These are phyloP conservation scores for Antennarius maculatus DNA, from an alignment of 2,797 vertebrate species.

Conservation along the genomic window DNA sequence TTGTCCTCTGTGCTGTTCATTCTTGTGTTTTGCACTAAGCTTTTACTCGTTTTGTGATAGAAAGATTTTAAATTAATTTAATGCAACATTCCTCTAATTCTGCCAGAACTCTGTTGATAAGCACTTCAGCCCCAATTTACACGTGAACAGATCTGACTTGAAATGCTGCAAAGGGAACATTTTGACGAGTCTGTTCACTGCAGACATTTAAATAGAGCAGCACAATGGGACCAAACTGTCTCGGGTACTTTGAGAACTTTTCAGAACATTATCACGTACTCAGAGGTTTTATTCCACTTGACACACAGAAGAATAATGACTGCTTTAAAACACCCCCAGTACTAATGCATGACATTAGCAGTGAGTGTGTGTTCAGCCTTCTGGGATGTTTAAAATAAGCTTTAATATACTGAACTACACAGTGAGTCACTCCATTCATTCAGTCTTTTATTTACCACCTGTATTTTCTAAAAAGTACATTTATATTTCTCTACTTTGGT, in stretches of 20 bases:
- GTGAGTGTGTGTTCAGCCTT: conserved; percentile 16
- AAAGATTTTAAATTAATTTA: conserved; percentile 36
- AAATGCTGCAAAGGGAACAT: not conserved
- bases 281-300: conserved; percentile 6
- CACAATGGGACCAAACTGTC: conserved; percentile 18
- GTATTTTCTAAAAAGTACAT: not conserved
- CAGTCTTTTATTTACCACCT: too few species aligned
- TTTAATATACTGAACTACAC: conserved; percentile 7
- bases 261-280: conserved; percentile 6
- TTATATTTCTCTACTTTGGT: not conserved
- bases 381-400: too few species aligned
- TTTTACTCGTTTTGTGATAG: conserved; percentile 20
- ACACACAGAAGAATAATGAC: conserved; percentile 29
- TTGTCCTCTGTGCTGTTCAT: not conserved
- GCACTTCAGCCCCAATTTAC: conserved; percentile 17
- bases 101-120: conserved; percentile 46
- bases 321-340: conserved; percentile 7
- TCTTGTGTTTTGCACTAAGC: conserved; percentile 17
- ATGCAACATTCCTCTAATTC: conserved; percentile 46
- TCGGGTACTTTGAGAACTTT: conserved; percentile 1
- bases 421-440: not conserved
- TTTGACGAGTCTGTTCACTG: conserved; percentile 26
- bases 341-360: conserved; percentile 7
- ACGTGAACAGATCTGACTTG: conserved; percentile 31
- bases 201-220: not conserved